Base-by-base conservation (phyloP, 2,113 vertebrate species). In the Plecotus auritus region DNA sequence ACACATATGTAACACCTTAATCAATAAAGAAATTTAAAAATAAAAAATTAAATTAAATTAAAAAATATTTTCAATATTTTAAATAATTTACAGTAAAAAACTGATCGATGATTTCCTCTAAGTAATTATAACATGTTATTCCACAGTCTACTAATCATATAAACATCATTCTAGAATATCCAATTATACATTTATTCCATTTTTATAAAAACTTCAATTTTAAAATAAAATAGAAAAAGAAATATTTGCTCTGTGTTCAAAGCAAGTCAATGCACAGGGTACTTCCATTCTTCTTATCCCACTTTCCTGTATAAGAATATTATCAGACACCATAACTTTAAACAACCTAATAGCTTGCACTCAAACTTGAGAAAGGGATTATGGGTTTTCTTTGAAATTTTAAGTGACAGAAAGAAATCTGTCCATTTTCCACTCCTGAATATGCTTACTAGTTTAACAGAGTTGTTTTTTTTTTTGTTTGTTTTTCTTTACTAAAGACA, bases 41-140 rank as follows among this genome's bases (percentile, higher is more conserved):
- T n/a, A n/a, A n/a, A n/a, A n/a, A n/a, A n/a, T n/a, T n/a, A n/a
- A n/a, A n/a, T n/a, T n/a, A n/a, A n/a, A n/a, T n/a, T n/a, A n/a
- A n/a, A n/a, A n/a, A n/a, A n/a, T 35, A 84, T 93, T 94, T 83
- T 70, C 30, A 93, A 72, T 83, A 74, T 77, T 76, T 90, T 85
- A 66, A 95, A 54, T 67, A 12, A 82, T 32, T 11, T 72, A 78
- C 0, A 40, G 59, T 7, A 35, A 10, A 88, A 93, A 74, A 32
- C 4, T 85, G 35, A 91, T 76, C 64, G 7, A 92, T 76, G 5
- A 40, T 73, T 13, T 54, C 9, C 35, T 91, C 18, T 56, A 87
- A 59, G 23, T 83, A 66, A 94, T 30, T 5, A 0, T 61, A 83
- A 90, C 26, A 26, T 72, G 9, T 70, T 93, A 77, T 12, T 90